Percentiles rank a stretch among this genome's conserved stretches.
These are phyloP conservation scores for Drosophila antonietae DNA, from an alignment of 2,888 invertebrate genomes.

Conservation along the genomic window DNA sequence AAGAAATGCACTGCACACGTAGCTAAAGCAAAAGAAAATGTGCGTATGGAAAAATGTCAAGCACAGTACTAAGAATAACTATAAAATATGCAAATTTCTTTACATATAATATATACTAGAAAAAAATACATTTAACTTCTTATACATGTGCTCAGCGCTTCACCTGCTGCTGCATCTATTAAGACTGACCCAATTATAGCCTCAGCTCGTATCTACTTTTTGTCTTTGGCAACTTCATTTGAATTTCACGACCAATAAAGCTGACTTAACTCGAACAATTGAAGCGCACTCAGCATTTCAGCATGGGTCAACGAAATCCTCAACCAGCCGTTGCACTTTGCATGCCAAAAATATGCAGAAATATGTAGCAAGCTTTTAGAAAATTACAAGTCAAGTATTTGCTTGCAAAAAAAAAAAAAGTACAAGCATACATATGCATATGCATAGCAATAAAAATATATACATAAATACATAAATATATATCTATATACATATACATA, in stretches of 20 bases:
- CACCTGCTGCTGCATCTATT: not conserved
- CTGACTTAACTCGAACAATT: slow-evolving; percentile 4
- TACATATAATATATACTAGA: not conserved
- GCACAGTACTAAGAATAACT: not conserved
- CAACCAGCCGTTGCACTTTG: slow-evolving; percentile 52
- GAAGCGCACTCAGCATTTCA: slow-evolving; percentile 22
- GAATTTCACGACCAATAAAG: slow-evolving; percentile 23
- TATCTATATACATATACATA: not conserved
- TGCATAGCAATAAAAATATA: slow-evolving; percentile 9
- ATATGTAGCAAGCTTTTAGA: slow-evolving; percentile 72
- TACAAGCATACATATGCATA: slow-evolving; percentile 5
- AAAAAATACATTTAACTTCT: not conserved
- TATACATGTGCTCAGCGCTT: not conserved
- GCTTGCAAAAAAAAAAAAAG: slow-evolving; percentile 5
- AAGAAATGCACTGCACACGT: slow-evolving; percentile 12
- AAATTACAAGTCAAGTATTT: slow-evolving; percentile 75
- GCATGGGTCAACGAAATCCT: slow-evolving; percentile 20
- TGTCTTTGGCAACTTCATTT: slow-evolving; percentile 17
- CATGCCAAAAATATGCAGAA: slow-evolving; percentile 75
- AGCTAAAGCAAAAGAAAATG: not conserved
- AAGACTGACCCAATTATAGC: not conserved
- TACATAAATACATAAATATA: not conserved
- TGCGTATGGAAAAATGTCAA: not conserved
- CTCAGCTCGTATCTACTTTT: not conserved
- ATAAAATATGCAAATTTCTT: not conserved